Conservation (phyloP, 2,797 vertebrate species). For the Micrastur ruficollis region DNA sequence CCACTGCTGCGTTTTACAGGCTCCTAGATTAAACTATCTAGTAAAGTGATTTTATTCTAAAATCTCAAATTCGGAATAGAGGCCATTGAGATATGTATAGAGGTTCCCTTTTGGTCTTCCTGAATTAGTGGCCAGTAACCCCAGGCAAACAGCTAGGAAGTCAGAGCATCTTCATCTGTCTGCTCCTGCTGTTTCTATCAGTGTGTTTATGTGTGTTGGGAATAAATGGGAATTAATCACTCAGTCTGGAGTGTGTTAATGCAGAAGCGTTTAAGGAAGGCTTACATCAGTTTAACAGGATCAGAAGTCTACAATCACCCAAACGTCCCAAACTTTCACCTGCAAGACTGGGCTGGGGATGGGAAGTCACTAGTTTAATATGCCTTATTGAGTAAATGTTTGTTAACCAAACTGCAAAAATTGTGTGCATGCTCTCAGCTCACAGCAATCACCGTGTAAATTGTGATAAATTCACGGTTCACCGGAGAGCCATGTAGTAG, state of each 20-base stretch:
- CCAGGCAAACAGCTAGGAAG: background rate
- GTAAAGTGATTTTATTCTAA: background rate
- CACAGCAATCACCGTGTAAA: background rate
- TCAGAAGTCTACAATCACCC: background rate
- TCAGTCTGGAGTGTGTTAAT: background rate
- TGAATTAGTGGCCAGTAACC: background rate
- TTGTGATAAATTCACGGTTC: background rate
- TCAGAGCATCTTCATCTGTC: background rate
- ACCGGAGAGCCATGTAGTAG: background rate
- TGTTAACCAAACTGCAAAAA: background rate
- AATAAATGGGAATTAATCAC: background rate
- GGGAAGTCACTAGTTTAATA: background rate
- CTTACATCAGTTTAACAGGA: background rate
- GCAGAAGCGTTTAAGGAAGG: background rate
- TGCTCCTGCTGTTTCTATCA: background rate
- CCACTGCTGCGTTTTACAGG: background rate
- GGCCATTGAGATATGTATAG: background rate
- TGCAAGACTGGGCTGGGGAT: background rate
- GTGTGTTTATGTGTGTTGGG: background rate
- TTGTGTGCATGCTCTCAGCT: background rate
- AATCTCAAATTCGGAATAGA: background rate
- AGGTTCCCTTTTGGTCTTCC: background rate
- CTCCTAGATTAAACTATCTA: background rate
- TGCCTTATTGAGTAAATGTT: background rate
- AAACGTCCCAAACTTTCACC: background rate